Conservation (phyloP, 2,113 vertebrate species). For the Esox niger region DNA sequence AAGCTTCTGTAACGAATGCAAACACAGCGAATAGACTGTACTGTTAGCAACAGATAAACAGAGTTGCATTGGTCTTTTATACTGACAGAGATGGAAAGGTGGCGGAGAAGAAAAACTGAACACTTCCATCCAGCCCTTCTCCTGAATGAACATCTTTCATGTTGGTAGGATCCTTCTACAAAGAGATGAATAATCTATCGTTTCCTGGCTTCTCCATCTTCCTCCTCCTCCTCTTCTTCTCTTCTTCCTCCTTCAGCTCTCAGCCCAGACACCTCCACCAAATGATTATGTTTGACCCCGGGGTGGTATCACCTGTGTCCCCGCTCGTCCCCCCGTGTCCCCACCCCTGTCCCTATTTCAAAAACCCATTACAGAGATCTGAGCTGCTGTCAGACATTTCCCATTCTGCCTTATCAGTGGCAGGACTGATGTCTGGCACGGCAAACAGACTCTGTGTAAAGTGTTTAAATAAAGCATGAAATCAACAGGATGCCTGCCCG, state of each 20-base stretch:
- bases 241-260: neutral
- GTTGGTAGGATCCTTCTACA: conserved; percentile 18
- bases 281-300: conserved; percentile 53
- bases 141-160: too few species aligned
- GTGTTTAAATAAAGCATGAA: conserved; percentile 72
- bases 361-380: conserved; percentile 69
- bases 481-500: conserved; percentile 60
- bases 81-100: too few species aligned
- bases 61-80: too few species aligned
- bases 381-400: conserved; percentile 66
- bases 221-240: neutral
- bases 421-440: conserved; percentile 69
- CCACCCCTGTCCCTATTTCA: conserved; percentile 62
- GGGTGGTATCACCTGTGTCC: conserved; percentile 65
- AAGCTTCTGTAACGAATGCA: too few species aligned
- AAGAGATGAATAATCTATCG: conserved; percentile 29
- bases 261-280: conserved; percentile 19
- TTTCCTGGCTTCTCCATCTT: neutral
- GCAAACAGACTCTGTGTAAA: conserved; percentile 70
- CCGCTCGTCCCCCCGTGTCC: conserved; percentile 44
- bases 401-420: conserved; percentile 68
- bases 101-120: conserved; percentile 12
- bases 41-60: too few species aligned
- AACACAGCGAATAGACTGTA: too few species aligned
- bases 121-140: too few species aligned